phyloP scores from a whole-genome alignment of 2,888 invertebrate genomes.

The Nomada fucata region DNA sequence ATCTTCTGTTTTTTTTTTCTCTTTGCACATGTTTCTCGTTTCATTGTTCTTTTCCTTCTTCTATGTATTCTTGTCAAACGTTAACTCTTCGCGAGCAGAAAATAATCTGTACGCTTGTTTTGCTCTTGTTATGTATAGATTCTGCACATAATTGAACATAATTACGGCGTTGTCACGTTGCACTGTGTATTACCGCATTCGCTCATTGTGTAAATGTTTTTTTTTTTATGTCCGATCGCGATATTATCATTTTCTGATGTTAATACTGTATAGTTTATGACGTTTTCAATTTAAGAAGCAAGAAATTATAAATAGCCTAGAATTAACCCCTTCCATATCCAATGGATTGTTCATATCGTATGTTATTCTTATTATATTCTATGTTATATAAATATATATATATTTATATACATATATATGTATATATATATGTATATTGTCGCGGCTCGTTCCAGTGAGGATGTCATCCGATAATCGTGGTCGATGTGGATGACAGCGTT shows the following conservation, averaged over 20 bases:
- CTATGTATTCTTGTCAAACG: conserved; percentile 10
- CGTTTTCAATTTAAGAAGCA: conserved; percentile 71
- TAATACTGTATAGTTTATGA: conserved; percentile 82
- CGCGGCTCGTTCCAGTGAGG: conserved; percentile 72
- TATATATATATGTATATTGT: conserved; percentile 68
- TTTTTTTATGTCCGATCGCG: conserved; percentile 67
- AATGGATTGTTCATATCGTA: conserved; percentile 79
- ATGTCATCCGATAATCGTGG: conserved; percentile 44
- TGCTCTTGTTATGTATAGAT: conserved; percentile 81
- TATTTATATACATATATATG: conserved; percentile 50
- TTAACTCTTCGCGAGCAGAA: conserved; percentile 36
- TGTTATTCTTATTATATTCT: conserved; percentile 78
- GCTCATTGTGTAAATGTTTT: conserved; percentile 74
- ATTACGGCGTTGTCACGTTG: conserved; percentile 68
- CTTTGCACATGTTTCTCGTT: not conserved
- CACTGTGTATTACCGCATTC: conserved; percentile 74
- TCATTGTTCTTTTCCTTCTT: not conserved
- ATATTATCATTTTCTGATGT: conserved; percentile 76
- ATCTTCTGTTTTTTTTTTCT: not conserved
- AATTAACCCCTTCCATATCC: conserved; percentile 72
- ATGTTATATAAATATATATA: conserved; percentile 68
- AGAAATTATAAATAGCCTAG: conserved; percentile 73
- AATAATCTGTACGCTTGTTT: conserved; percentile 70
- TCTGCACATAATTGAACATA: conserved; percentile 73
- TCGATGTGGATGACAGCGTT: conserved; percentile 7